Evolutionary conservation across 2,888 invertebrate genomes (phyloP), one percentile per base, ranked within the genome.

Genomic region (Dendrolimus houi): DNA sequence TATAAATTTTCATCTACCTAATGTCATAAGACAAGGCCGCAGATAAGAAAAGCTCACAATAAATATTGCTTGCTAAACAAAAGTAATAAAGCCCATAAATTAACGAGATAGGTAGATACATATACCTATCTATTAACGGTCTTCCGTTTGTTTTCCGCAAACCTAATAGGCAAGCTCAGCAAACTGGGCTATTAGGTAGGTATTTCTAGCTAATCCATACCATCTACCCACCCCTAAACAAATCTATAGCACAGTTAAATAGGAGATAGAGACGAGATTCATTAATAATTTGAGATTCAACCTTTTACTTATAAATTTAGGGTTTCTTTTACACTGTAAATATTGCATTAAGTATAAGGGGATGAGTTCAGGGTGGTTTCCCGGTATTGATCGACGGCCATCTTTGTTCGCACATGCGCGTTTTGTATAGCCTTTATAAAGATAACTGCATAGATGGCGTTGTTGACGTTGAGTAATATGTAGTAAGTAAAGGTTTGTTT

Each of bases 311-410:
- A 55, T 55, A 1, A 53, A 0, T 1, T 56, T 70, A 81, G 60
- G 65, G 70, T 58, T 13, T 62, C 60, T 67, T 79, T 78, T 82
- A 8, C 63, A 58, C 60, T 67, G 64, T 54, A 62, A 60, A 54
- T 59, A 62, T 62, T 62, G 66, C 66, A 63, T 62, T 55, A 65
- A 69, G 66, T 69, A 64, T 64, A 67, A 66, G 72, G 71, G 78
- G 86, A 83, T 82, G 75, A 78, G 75, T 73, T 70, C 60, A 71
- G 85, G 87, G 87, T 83, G 87, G 86, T 67, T 70, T 71, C 68
- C 63, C 65, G 59, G 69, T 88, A 89, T 89, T 83, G 89, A 89
- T 89, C 75, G 80, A 74, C 83, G 70, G 88, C 89, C 89, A 89
- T 89, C 70, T 85, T 86, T 79, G 75, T 77, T 75, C 69, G 71